Conservation (phyloP, 2,888 invertebrate genomes). For the Cantharis rufa region DNA sequence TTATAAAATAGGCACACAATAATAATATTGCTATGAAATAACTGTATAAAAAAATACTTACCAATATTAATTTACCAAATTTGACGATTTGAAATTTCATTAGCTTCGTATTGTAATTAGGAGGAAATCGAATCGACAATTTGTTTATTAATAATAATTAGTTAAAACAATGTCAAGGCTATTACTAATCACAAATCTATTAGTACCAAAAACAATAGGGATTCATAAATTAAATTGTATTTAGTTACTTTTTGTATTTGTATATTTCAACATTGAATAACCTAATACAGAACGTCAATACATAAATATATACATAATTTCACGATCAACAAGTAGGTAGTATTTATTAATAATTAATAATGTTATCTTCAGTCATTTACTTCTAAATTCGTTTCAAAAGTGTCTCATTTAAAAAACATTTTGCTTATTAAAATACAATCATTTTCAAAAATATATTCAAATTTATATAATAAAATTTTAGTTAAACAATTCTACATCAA, state of each 20-base stretch:
- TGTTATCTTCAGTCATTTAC: constrained; percentile 20
- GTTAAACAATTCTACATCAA: neutral
- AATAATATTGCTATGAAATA: neutral
- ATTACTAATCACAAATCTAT: neutral
- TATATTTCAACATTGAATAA: constrained; percentile 21
- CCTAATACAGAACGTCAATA: constrained; percentile 22
- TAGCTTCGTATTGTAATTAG: neutral
- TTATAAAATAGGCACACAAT: neutral
- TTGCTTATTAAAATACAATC: neutral
- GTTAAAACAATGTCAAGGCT: neutral
- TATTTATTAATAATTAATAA: constrained; percentile 8
- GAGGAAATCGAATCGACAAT: constrained; percentile 1
- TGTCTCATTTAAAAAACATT: neutral
- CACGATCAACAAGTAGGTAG: constrained; percentile 19
- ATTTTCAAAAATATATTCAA: neutral
- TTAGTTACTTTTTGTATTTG: neutral
- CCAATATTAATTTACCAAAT: neutral
- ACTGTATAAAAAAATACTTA: neutral
- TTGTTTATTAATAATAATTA: neutral
- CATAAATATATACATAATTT: constrained; percentile 27
- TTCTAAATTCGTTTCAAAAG: constrained; percentile 11
- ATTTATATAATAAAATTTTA: neutral
- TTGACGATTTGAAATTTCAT: neutral
- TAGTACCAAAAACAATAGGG: neutral
- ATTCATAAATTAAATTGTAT: neutral